Conservation (phyloP, 2,797 vertebrate species). For the Siniperca obscura region DNA sequence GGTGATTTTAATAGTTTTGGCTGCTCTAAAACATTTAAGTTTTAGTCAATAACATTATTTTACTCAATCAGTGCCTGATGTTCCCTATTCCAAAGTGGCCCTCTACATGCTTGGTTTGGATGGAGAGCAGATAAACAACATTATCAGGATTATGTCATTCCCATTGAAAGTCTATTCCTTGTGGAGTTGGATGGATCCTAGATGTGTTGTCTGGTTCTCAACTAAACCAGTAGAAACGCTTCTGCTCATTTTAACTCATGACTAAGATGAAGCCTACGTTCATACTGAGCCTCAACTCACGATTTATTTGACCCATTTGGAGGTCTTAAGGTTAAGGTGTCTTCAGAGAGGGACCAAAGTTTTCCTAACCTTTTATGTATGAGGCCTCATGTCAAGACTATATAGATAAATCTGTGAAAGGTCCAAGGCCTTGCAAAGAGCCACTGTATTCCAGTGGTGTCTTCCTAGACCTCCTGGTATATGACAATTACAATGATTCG, state of each 20-base stretch:
- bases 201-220: slow-evolving; percentile 52
- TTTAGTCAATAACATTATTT: background rate
- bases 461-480: background rate
- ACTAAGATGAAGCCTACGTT: slow-evolving; percentile 41
- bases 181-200: slow-evolving; percentile 43
- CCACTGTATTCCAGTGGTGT: slow-evolving; percentile 10
- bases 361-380: background rate
- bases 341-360: background rate
- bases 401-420: background rate
- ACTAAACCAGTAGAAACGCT: slow-evolving; percentile 45
- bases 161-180: slow-evolving; percentile 25
- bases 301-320: slow-evolving; percentile 26
- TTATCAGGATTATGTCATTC: slow-evolving; percentile 39
- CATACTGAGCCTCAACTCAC: slow-evolving; percentile 24
- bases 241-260: slow-evolving; percentile 55
- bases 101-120: slow-evolving; percentile 42
- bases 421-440: background rate
- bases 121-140: slow-evolving; percentile 57
- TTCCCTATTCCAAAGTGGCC: slow-evolving; percentile 69
- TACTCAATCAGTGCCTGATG: slow-evolving; percentile 12
- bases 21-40: background rate
- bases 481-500: background rate
- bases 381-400: slow-evolving; percentile 9
- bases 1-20: slow-evolving; percentile 8
- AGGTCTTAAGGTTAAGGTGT: slow-evolving; percentile 1